Evolutionary conservation across 2,113 vertebrate species (phyloP), one percentile per base, ranked within the genome.

Genomic region (Verasper variegatus): DNA sequence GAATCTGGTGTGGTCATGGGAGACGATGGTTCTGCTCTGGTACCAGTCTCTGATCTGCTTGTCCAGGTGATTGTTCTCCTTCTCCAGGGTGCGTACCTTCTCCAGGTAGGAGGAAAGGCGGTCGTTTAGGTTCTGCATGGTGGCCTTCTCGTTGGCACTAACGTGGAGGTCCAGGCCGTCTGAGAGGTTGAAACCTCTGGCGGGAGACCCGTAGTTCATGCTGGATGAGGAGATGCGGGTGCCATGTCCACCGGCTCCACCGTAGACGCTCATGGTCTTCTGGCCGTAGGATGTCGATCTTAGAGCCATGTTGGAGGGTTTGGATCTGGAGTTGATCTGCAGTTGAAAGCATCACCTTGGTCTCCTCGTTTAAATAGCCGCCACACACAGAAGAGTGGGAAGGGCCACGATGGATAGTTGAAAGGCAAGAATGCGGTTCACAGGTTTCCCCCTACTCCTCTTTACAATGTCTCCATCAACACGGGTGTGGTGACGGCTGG

Each of bases 51-150:
- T 82, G 83, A 94, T 94, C 78, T 93, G 88, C 66, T 58, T 81
- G 4, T 95, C 93, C 76, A 95, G 86, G 0, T 24, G 78, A 3
- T 83, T 27, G 2, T 94, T 95, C 73, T 89, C 86, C 69, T 79
- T 84, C 73, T 95, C 90, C 74, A 95, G 86, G 7, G 57, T 80
- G 40, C 2, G 91, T 57, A 95, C 94, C 80, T 94, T 94, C 58
- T 92, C 84, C 80, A 95, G 88, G 81, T 94, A 94, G 67, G 69
- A 58, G 58, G 89, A 81, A 74, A 95, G 85, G 3, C 94, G 94
- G 61, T 91, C 79, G 6, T 95, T 95, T 57, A 95, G 86, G 83
- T 94, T 92, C 88, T 94, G 90, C 92, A 95, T 92, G 82, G 89
- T 94, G 81, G 86, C 76, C 85, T 95, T 95, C 86, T 94, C 88